Evolutionary conservation across 2,113 vertebrate species (phyloP), one percentile per base, ranked within the genome.

Genomic region (Larimichthys crocea): DNA sequence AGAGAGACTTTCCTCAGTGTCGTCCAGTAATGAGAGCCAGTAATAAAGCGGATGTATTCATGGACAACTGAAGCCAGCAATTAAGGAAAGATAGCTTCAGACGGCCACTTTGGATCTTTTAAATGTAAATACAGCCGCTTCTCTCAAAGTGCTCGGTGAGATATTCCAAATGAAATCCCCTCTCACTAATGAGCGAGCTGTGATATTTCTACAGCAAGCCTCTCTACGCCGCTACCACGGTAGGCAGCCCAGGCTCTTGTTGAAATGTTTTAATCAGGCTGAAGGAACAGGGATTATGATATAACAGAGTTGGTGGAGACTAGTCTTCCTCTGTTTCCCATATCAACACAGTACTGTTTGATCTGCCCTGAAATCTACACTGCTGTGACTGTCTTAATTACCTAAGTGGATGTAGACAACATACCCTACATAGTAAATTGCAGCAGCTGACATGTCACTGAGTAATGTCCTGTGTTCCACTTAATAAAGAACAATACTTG

Each of bases 51-150:
- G 91, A 91, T 92, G 87, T 91, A 91, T 95, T 95, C 94, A 94
- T 94, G 92, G 93, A 92, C 91, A 94, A 93, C 91, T 94, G 94
- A 93, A 94, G 93, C 86, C 91, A 93, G 92, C 94, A 95, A 95
- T 95, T 95, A 95, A 94, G 91, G 89, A 83, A 80, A 89, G 91
- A 92, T 83, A 89, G 90, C 91, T 94, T 93, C 92, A 93, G 93
- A 91, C 84, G 86, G 83, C 92, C 93, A 93, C 94, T 94, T 93
- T 93, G 88, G 89, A 94, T 94, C 93, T 94, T 95, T 95, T 94
- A 95, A 93, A 95, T 95, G 94, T 95, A 95, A 95, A 96, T 95
- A 96, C 85, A 79, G 86, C 83, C 67, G 86, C 92, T 90, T 86
- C 89, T 92, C 90, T 93, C 84, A 92, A 91, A 95, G 91, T 91